phyloP scores from a whole-genome alignment of 92 coral and sea anemone species.

The Epizoanthus ramosus region DNA sequence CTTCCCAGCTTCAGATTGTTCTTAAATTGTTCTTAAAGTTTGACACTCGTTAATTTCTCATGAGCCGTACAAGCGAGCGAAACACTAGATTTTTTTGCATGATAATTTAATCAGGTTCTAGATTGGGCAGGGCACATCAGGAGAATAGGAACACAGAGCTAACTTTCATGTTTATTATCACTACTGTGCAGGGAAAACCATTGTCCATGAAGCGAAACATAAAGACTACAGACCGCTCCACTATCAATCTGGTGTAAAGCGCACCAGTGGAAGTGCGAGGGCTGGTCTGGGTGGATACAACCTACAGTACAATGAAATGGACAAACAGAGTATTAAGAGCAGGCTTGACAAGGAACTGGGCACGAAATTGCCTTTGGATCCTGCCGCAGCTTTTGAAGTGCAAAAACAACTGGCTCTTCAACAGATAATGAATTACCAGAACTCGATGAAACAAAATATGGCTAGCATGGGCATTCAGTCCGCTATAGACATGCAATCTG shows the following conservation, averaged over 20 bases:
- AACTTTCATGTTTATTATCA: background rate
- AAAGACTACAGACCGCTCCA: background rate
- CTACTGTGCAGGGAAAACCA: background rate
- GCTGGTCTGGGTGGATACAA: background rate
- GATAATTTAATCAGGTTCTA: no score
- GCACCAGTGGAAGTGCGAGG: constrained; percentile 11
- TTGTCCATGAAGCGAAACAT: background rate
- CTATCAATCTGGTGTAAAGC: background rate
- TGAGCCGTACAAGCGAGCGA: no score
- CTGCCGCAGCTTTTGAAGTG: constrained; percentile 16
- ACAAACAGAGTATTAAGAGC: constrained; percentile 17
- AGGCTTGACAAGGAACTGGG: constrained; percentile 27
- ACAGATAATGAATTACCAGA: constrained; percentile 7
- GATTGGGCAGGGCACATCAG: no score
- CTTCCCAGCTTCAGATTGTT: no score
- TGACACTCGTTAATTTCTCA: no score
- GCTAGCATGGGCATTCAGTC: background rate
- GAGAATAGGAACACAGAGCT: no score
- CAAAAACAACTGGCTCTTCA: constrained; percentile 8
- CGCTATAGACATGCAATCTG: background rate
- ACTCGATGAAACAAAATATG: constrained; percentile 15
- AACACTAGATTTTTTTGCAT: no score
- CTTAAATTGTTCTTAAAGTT: no score
- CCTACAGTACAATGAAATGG: constrained; percentile 5
- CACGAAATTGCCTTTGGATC: constrained; percentile 13